Evolutionary conservation across 2,888 invertebrate genomes (phyloP), one percentile per base, ranked within the genome.

Genomic region (Drosophila tanythrix): DNA sequence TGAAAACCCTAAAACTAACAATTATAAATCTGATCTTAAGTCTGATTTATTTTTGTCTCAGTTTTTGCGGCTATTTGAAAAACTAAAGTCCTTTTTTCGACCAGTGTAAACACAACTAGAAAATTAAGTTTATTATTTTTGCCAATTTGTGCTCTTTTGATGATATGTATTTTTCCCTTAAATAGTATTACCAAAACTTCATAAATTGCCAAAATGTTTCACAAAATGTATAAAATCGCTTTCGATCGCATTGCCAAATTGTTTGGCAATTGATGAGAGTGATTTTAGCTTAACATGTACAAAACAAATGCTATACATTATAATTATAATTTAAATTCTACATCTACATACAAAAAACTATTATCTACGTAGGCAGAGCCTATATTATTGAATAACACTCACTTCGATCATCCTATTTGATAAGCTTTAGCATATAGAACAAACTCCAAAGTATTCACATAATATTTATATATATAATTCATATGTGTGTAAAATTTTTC

Each of bases 301-400:
- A 86, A 88, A 88, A 83, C 83, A 86, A 88, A 86, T 70, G 55
- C 70, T 82, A 78, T 74, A 72, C 63, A 70, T 69, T 68, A 72
- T 71, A 75, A 79, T 62, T 65, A 5, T 56, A n/a, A 15, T 4
- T 46, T 2, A 7, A 15, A 25, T 43, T 43, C 10, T 43, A 55
- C 61, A 25, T 21, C 46, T 25, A 15, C 4, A 46, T 46, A 1
- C 2, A 62, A 46, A 40, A 51, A 69, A 60, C 18, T 56, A 60
- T 64, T 75, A 74, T 87, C 81, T 66, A 71, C 76, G 57, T 84
- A 86, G 91, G 91, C 90, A 77, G 90, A 90, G 91, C 90, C 90
- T 89, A 82, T 82, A 76, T 81, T 70, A 79, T 74, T 77, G 69
- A 62, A 74, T 79, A 78, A 82, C 71, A 65, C 51, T 62, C 76